phyloP scores from a whole-genome alignment of 2,797 vertebrate genomes.

The Microhierax caerulescens region DNA sequence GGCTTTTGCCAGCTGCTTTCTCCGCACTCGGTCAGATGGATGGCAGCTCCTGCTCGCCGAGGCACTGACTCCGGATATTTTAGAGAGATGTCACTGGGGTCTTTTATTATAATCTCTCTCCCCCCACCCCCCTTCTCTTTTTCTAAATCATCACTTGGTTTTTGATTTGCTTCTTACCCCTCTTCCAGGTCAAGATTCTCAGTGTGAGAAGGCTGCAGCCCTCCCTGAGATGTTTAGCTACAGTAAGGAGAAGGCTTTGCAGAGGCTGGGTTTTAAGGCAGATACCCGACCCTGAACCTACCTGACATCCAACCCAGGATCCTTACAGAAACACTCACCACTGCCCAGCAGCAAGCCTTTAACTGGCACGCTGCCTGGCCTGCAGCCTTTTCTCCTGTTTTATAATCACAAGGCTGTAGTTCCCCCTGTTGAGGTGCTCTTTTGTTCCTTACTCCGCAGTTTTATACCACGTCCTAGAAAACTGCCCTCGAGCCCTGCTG shows the following conservation, averaged over 20 bases:
- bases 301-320: fast-evolving
- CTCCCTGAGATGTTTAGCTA: neutral
- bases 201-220: neutral
- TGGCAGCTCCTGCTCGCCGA: neutral
- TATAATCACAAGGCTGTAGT: too few relatives aligned
- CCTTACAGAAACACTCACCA: fast-evolving
- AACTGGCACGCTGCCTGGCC: neutral
- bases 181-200: neutral
- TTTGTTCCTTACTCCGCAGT: neutral
- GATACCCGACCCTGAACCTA: too few relatives aligned
- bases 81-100: neutral
- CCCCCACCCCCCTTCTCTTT: neutral
- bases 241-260: neutral
- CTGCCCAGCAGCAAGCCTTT: neutral
- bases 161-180: neutral
- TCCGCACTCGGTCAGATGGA: neutral
- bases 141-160: neutral
- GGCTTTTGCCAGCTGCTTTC: neutral
- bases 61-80: neutral
- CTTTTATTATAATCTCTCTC: neutral
- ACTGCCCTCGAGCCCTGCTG: neutral
- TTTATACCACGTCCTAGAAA: neutral
- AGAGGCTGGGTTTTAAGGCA: neutral
- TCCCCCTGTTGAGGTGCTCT: neutral
- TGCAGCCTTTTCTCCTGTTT: neutral